Evolutionary conservation across 1,140 invertebrate species (phyloP), one percentile per base, ranked within the genome.

Genomic region (Cardiocondyla obscurior): DNA sequence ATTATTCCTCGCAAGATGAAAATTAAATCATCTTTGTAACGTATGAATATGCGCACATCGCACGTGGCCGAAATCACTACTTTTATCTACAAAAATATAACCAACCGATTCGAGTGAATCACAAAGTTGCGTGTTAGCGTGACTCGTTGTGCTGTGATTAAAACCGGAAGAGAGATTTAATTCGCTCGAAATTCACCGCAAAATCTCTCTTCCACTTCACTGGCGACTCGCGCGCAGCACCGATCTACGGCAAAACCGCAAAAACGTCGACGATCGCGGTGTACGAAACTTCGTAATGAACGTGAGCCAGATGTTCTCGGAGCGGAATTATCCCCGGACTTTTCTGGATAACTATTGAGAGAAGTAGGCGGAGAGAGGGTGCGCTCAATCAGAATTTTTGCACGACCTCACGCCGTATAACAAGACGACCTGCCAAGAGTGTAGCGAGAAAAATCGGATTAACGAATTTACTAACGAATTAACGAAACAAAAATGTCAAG

Each of bases 281-380:
- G 74, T 69, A 79, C 74, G 74, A 79, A 79, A 79, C 74, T 79
- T 79, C 25, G 74, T 79, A 79, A 79, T 79, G 74, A 79, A 79
- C 74, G 74, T 69, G 74, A 79, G 62, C 74, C 74, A 79, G 74
- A 79, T 79, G 74, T 79, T 79, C 62, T 33, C 25, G 22, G 74
- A 65, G 67, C 60, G 74, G 46, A 79, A 79, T 79, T 79, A 79
- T 79, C 62, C 46, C 10, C n/a, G 46, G 74, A 79, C 62, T 79
- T 79, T 79, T 79, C 74, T 69, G 33, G 12, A 69, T 36, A 62
- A 53, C 30, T 42, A 69, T 79, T 62, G 62, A 28, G 46, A 51
- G 44, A 51, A 30, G 19, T 19, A 16, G 28, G 10, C 30, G n/a
- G 44, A 76, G 73, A 28, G 30, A 42, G 46, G 39, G 22, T 39